phyloP scores from a whole-genome alignment of 1,140 invertebrate species.

The Lepidurus packardi region DNA sequence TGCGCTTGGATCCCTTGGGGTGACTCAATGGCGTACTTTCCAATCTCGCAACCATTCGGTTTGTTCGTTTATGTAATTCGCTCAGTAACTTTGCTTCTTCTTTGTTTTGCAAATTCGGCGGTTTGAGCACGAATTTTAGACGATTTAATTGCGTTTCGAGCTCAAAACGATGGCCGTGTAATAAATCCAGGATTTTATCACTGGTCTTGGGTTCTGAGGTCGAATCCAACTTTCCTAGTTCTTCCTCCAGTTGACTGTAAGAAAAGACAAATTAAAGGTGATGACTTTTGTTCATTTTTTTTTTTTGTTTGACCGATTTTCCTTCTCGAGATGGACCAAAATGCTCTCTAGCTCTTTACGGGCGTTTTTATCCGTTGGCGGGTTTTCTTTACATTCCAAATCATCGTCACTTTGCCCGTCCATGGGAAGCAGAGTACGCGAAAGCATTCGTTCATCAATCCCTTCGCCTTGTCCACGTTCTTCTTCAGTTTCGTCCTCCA shows the following conservation, averaged over 20 bases:
- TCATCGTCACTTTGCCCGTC: neutral
- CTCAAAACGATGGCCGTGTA: constrained; percentile 50
- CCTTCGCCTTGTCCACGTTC: neutral
- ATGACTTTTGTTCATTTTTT: too few relatives aligned
- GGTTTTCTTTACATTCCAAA: constrained; percentile 23
- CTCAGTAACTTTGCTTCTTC: neutral
- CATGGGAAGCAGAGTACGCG: constrained; percentile 2
- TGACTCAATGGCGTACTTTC: neutral
- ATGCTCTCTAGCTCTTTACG: constrained; percentile 53
- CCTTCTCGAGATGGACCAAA: constrained; percentile 55
- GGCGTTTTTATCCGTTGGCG: constrained; percentile 40
- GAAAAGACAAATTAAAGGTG: neutral
- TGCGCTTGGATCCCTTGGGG: neutral
- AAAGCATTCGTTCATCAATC: constrained; percentile 23
- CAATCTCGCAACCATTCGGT: neutral
- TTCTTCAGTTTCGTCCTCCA: constrained; percentile 27
- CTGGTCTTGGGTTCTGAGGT: constrained; percentile 41
- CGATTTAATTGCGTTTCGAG: constrained; percentile 54
- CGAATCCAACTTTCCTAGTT: constrained; percentile 43
- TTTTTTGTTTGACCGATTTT: too few relatives aligned
- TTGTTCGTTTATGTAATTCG: neutral
- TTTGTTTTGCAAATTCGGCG: neutral
- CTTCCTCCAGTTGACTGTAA: neutral
- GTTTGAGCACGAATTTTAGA: constrained; percentile 51
- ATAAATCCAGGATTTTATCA: constrained; percentile 46